These are phyloP conservation scores for Sarcoramphus papa DNA, from an alignment of 2,797 vertebrate genomes.

Conservation along the genomic window DNA sequence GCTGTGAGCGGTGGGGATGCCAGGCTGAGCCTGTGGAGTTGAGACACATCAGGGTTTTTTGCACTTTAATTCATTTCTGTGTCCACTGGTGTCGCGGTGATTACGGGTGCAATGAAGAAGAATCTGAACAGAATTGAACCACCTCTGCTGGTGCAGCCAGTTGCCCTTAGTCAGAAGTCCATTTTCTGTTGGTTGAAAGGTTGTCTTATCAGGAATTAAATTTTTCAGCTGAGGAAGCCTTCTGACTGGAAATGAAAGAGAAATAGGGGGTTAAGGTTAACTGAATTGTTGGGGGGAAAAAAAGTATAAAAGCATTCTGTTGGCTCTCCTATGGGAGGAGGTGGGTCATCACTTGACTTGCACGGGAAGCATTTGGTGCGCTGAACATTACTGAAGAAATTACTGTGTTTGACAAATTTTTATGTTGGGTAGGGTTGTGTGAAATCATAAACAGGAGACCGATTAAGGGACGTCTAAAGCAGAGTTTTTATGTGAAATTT, in stretches of 20 bases:
- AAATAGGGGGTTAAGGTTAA: constrained; percentile 3
- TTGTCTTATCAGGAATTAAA: constrained; percentile 57
- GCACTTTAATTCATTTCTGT: not conserved
- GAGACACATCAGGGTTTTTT: not conserved
- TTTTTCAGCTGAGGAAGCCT: constrained; percentile 25
- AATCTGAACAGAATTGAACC: not conserved
- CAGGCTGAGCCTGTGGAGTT: not conserved
- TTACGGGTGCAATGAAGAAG: not conserved
- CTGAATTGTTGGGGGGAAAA: not conserved
- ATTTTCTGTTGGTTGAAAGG: constrained; percentile 39
- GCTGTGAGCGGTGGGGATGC: not conserved
- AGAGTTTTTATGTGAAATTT: constrained; percentile 11
- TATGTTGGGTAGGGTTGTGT: not conserved
- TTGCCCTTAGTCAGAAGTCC: constrained; percentile 35
- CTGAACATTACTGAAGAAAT: not conserved
- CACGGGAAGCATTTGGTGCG: not conserved
- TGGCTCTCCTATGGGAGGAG: not conserved
- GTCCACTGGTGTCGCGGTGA: not conserved
- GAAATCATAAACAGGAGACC: not conserved
- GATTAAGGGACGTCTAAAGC: not conserved
- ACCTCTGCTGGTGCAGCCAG: not conserved
- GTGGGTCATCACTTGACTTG: not conserved
- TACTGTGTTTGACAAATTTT: not conserved
- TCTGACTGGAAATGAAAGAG: not conserved
- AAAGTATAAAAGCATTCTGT: not conserved